These are phyloP conservation scores for Pristionchus fissidentatus DNA, from an alignment of 2,888 invertebrate genomes.

Conservation along the genomic window DNA sequence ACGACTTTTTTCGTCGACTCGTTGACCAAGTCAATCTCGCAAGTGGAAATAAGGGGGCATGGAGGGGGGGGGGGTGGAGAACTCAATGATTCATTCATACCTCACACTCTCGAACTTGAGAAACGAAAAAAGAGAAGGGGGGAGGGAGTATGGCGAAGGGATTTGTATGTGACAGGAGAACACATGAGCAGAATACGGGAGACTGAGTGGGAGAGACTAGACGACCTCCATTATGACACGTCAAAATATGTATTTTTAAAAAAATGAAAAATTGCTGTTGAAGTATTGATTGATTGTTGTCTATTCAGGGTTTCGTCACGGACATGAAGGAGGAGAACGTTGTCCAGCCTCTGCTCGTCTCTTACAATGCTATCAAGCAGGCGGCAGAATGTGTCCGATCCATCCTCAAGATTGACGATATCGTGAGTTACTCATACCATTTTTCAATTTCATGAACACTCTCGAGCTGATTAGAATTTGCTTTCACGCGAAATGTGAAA, in stretches of 20 bases:
- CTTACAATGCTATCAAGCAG: slow-evolving; percentile 91
- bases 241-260: not conserved
- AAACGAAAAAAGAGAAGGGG: not conserved
- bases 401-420: slow-evolving; percentile 99
- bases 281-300: not conserved
- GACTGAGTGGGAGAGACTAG: not conserved
- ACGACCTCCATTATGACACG: not conserved
- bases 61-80: slow-evolving; percentile 7
- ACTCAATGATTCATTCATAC: slow-evolving; percentile 25
- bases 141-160: too few relatives aligned
- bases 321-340: slow-evolving; percentile 97
- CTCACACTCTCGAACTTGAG: slow-evolving; percentile 32
- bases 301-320: slow-evolving; percentile 87
- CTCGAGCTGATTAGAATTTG: too few relatives aligned
- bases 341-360: slow-evolving; percentile 95
- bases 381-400: slow-evolving; percentile 96
- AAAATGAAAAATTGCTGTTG: not conserved
- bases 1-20: not conserved
- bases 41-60: not conserved
- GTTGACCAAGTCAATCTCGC: not conserved
- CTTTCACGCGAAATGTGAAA: too few relatives aligned
- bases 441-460: not conserved
- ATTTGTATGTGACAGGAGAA: not conserved
- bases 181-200: not conserved
- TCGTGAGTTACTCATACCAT: slow-evolving; percentile 82